Evolutionary conservation across 2,888 invertebrate species (phyloP).

Genomic region (Cantharis nigra): DNA sequence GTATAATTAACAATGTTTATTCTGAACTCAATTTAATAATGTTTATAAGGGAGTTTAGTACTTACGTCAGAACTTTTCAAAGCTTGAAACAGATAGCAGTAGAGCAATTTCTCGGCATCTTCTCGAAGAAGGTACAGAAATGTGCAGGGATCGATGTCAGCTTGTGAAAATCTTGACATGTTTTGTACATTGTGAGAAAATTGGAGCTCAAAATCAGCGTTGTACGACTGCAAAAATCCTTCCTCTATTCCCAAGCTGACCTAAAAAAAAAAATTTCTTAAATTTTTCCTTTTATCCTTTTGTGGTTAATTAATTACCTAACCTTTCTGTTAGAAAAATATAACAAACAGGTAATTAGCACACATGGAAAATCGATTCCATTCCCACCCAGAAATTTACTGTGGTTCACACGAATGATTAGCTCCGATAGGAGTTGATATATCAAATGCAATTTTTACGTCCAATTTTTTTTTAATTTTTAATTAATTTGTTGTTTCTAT

Average conservation of each 20-base stretch:
- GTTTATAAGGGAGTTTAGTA: slow-evolving; percentile 36
- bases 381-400: background rate
- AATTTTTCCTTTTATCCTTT: background rate
- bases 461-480: background rate
- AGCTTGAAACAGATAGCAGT: slow-evolving; percentile 75
- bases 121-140: slow-evolving; percentile 77
- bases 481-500: background rate
- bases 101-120: slow-evolving; percentile 72
- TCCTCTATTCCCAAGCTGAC: slow-evolving; percentile 74
- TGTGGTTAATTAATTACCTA: no score
- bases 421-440: background rate
- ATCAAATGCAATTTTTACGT: background rate
- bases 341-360: background rate
- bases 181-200: slow-evolving; percentile 67
- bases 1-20: background rate
- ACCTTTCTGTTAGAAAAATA: background rate
- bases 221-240: slow-evolving; percentile 70
- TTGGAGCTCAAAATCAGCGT: slow-evolving; percentile 71
- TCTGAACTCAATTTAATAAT: background rate
- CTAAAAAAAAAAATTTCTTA: slow-evolving; percentile 56
- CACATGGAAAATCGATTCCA: background rate
- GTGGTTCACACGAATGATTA: background rate
- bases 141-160: slow-evolving; percentile 56
- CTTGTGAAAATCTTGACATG: slow-evolving; percentile 60
- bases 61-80: slow-evolving; percentile 71